These are phyloP conservation scores for Rhagonycha lutea DNA, from an alignment of 2,888 invertebrate genomes.

Conservation along the genomic window DNA sequence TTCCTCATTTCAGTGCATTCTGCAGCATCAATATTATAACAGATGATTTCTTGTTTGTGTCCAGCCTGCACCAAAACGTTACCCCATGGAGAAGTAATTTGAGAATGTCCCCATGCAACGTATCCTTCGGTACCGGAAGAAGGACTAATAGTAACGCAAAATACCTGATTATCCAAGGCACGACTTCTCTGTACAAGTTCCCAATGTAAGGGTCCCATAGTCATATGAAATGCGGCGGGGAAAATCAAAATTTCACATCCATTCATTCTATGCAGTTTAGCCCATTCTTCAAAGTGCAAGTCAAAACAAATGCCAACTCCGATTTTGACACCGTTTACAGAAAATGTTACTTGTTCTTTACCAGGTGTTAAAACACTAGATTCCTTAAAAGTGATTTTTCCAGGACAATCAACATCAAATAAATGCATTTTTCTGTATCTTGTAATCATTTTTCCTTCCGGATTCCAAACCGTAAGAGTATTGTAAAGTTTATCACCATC, in stretches of 20 bases:
- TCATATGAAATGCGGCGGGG: conserved; percentile 96
- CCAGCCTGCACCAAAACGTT: conserved; percentile 71
- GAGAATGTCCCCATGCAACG: conserved; percentile 88
- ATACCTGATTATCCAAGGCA: conserved; percentile 89
- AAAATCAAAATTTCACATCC: conserved; percentile 87
- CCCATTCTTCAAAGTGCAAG: conserved; percentile 88
- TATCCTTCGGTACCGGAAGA: conserved; percentile 80
- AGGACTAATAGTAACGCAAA: conserved; percentile 82
- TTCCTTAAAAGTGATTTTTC: conserved; percentile 90
- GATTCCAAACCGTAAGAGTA: conserved; percentile 86
- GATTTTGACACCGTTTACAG: conserved; percentile 71
- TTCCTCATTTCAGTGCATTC: conserved; percentile 75
- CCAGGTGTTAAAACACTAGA: conserved; percentile 84
- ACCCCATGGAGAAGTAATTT: conserved; percentile 84
- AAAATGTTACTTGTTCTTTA: conserved; percentile 71
- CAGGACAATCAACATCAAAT: conserved; percentile 94
- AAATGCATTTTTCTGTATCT: conserved; percentile 90
- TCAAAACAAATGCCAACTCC: conserved; percentile 96
- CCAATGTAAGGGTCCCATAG: conserved; percentile 94
- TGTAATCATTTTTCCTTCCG: conserved; percentile 75
- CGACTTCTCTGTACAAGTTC: conserved; percentile 79
- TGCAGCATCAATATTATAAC: conserved; percentile 76
- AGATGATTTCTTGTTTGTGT: conserved; percentile 70
- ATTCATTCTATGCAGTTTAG: conserved; percentile 68
- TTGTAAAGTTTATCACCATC: conserved; percentile 73